phyloP scores from a whole-genome alignment of 2,113 vertebrate genomes.

The Polypterus senegalus region DNA sequence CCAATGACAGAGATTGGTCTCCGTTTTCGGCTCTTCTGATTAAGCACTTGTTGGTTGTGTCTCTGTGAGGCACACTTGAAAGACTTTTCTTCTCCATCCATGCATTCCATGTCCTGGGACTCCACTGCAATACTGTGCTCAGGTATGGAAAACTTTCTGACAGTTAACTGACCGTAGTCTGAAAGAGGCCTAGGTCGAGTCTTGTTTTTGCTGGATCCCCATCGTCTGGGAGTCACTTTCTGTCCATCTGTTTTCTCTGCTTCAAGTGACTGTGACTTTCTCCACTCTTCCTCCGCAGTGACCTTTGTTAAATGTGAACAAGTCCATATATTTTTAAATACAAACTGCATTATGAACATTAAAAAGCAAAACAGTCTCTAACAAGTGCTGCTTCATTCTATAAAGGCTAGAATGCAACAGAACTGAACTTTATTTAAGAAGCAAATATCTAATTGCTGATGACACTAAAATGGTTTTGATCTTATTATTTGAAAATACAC shows the following conservation, averaged over 20 bases:
- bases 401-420: too few relatives aligned
- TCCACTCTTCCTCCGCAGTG: constrained; percentile 48
- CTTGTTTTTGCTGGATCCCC: constrained; percentile 49
- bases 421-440: too few relatives aligned
- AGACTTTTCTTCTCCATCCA: neutral
- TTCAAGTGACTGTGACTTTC: constrained; percentile 36
- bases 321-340: constrained; percentile 22
- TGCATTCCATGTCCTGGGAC: constrained; percentile 19
- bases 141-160: constrained; percentile 72
- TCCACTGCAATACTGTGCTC: constrained; percentile 56
- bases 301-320: constrained; percentile 64
- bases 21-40: constrained; percentile 38
- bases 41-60: neutral
- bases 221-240: constrained; percentile 41
- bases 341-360: too few relatives aligned
- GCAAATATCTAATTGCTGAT: too few relatives aligned
- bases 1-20: constrained; percentile 79
- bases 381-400: too few relatives aligned
- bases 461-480: too few relatives aligned
- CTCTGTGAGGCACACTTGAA: neutral
- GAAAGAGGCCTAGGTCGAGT: constrained; percentile 74
- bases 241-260: constrained; percentile 44
- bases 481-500: too few relatives aligned
- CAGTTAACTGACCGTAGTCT: constrained; percentile 69
- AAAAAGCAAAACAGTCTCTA: too few relatives aligned